These are phyloP conservation scores for Amphimallon solstitiale DNA, from an alignment of 2,888 invertebrate species.

Conservation along the genomic window DNA sequence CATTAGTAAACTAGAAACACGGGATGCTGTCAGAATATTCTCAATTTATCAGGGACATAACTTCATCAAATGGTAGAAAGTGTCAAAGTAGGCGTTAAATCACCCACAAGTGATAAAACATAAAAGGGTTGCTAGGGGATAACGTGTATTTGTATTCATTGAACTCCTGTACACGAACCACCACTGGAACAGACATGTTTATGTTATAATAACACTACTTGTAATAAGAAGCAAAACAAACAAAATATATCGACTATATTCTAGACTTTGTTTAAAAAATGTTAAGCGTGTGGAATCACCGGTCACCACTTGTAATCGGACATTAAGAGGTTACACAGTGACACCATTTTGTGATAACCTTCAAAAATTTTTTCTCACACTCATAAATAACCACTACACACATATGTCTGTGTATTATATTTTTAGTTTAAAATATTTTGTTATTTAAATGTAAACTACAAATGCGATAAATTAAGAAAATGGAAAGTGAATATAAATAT, in stretches of 20 bases:
- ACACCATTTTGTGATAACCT: slow-evolving; percentile 4
- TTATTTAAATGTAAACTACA: not conserved
- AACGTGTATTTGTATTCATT: too few species aligned
- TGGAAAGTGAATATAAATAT: too few species aligned
- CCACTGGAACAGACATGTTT: not conserved
- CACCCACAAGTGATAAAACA: too few species aligned
- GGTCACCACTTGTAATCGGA: not conserved
- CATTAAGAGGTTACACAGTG: not conserved
- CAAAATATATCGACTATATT: not conserved
- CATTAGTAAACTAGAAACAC: too few species aligned
- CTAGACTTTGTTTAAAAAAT: slow-evolving; percentile 4
- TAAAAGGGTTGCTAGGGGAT: too few species aligned
- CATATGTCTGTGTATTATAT: too few species aligned
- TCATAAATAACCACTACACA: not conserved
- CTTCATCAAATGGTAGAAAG: too few species aligned
- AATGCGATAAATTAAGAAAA: too few species aligned
- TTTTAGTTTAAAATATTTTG: not conserved
- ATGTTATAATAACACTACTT: not conserved
- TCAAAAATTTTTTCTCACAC: not conserved
- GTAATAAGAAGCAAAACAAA: not conserved
- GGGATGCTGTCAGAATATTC: too few species aligned
- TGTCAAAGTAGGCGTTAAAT: too few species aligned
- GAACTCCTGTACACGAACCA: not conserved
- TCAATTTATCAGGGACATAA: too few species aligned
- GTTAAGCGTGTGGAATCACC: slow-evolving; percentile 12